Conservation (phyloP, 2,113 vertebrate genomes). For the Bufo gargarizans region DNA sequence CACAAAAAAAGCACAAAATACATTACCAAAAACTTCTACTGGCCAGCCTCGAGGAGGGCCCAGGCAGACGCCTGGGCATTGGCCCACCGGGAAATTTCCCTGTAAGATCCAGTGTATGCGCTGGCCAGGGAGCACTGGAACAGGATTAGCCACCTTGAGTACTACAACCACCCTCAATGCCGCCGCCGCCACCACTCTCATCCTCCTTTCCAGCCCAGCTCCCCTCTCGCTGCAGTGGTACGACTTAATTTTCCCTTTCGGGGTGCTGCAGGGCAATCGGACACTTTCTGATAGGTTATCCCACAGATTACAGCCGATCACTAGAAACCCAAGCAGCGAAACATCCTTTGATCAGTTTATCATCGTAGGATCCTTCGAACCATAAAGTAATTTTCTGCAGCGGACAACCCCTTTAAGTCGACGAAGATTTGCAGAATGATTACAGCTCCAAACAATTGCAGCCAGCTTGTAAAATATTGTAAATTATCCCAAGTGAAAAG, state of each 20-base stretch:
- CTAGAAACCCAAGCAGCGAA: not conserved
- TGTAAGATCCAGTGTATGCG: too few relatives aligned
- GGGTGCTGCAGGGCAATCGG: not conserved
- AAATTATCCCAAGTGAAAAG: conserved; percentile 1
- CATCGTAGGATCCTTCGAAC: not conserved
- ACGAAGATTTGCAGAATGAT: not conserved
- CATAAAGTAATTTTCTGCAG: not conserved
- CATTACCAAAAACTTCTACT: too few relatives aligned
- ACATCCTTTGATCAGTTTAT: not conserved
- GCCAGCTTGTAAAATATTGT: not conserved
- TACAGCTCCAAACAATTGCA: not conserved
- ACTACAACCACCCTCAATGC: too few relatives aligned
- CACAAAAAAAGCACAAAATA: too few relatives aligned
- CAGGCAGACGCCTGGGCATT: too few relatives aligned
- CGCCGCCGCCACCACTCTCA: too few relatives aligned
- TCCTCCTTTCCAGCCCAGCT: too few relatives aligned
- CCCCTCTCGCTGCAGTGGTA: not conserved
- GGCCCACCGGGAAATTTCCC: too few relatives aligned
- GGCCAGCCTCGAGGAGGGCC: too few relatives aligned
- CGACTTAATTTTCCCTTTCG: not conserved
- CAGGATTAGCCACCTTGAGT: too few relatives aligned
- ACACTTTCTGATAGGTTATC: too few relatives aligned
- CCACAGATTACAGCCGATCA: not conserved
- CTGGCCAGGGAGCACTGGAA: too few relatives aligned
- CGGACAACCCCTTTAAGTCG: not conserved